A percentile compares a stretch with the other conserved stretches of the same genome.
Evolutionary conservation across 2,888 invertebrate genomes (phyloP).

Genomic region (Euzophera pinguis): DNA sequence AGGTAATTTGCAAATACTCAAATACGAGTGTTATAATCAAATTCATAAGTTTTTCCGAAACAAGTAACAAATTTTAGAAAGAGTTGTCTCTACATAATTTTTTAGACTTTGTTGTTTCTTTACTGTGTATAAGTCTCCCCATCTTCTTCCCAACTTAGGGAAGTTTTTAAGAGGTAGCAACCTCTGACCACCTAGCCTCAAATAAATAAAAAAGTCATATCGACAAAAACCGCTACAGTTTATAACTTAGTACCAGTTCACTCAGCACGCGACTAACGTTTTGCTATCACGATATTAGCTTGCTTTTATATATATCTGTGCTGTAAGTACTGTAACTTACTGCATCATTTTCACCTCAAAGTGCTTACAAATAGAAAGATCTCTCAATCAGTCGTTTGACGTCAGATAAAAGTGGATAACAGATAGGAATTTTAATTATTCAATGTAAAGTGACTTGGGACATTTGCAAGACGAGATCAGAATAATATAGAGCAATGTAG

Average conservation of each 20-base stretch:
- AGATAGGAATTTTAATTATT: slow-evolving; percentile 2
- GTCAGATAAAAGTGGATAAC: background rate
- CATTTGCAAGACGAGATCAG: slow-evolving; percentile 3
- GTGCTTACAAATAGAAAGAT: background rate
- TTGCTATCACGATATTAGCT: slow-evolving; percentile 41
- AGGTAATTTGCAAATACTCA: too few relatives aligned
- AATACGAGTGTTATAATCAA: too few relatives aligned
- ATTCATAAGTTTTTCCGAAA: too few relatives aligned
- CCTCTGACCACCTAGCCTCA: too few relatives aligned
- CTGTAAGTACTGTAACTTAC: background rate
- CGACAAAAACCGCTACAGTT: background rate
- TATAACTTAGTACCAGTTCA: background rate
- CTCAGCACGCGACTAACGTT: slow-evolving; percentile 58
- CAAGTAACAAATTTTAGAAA: too few relatives aligned
- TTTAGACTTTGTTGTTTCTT: too few relatives aligned
- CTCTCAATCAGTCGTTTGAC: slow-evolving; percentile 1
- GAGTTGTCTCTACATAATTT: too few relatives aligned
- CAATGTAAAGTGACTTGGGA: background rate
- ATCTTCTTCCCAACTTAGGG: too few relatives aligned
- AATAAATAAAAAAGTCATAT: background rate
- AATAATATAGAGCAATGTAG: background rate
- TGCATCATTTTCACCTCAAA: background rate
- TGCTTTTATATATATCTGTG: slow-evolving; percentile 13
- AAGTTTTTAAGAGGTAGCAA: too few relatives aligned
- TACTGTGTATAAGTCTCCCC: too few relatives aligned